A percentile compares a stretch with the other conserved stretches of the same genome.
Conservation (phyloP, 1,140 invertebrate species). For the Aphaenogaster floridana region DNA sequence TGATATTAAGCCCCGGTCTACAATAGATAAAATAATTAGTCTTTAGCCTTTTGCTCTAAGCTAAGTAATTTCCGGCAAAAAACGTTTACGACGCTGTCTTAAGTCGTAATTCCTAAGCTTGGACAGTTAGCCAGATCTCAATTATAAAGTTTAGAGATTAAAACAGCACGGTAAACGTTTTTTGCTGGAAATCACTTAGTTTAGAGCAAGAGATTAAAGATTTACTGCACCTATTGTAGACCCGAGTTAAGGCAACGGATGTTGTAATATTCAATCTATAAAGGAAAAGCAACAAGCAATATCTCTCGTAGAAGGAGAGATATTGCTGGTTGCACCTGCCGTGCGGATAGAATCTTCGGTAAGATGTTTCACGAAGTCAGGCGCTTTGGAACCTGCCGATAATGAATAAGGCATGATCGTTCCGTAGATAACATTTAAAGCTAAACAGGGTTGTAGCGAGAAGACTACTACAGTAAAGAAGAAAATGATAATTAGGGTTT, state of each 20-base stretch:
- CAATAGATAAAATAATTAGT: too few species aligned
- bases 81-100: too few species aligned
- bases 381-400: not conserved
- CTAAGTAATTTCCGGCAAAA: too few species aligned
- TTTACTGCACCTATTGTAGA: too few species aligned
- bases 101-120: too few species aligned
- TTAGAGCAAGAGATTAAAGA: too few species aligned
- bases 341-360: not conserved
- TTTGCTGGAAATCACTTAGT: too few species aligned
- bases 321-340: conserved; percentile 55
- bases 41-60: too few species aligned
- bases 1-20: not conserved
- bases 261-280: not conserved
- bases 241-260: not conserved
- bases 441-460: not conserved
- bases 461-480: not conserved
- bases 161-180: too few species aligned
- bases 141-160: too few species aligned
- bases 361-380: not conserved
- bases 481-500: not conserved
- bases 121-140: too few species aligned
- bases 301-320: conserved; percentile 23
- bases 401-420: not conserved
- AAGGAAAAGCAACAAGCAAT: not conserved
- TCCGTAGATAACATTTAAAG: not conserved